phyloP scores from a whole-genome alignment of 1,140 invertebrate genomes.

The Aphidius gifuensis region DNA sequence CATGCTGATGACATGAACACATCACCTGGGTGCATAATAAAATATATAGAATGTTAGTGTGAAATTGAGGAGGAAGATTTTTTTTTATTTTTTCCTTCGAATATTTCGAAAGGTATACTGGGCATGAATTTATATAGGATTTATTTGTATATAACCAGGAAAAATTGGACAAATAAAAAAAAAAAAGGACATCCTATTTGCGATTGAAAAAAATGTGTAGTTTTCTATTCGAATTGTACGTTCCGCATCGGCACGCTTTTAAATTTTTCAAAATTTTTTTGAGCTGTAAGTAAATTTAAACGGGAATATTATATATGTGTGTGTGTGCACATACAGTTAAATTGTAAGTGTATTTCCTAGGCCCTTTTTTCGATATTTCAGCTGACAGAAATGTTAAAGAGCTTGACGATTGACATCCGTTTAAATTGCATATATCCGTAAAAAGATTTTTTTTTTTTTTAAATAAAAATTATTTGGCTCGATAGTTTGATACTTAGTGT shows the following conservation, averaged over 20 bases:
- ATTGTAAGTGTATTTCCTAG: slow-evolving; percentile 8
- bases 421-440: slow-evolving; percentile 16
- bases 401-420: slow-evolving; percentile 27
- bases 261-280: slow-evolving; percentile 28
- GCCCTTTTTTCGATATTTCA: slow-evolving; percentile 17
- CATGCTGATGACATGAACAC: slow-evolving; percentile 1
- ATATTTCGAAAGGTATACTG: slow-evolving; percentile 5
- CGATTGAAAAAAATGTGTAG: neutral
- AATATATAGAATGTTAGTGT: slow-evolving; percentile 13
- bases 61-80: slow-evolving; percentile 23
- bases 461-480: neutral
- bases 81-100: too few relatives aligned
- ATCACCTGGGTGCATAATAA: neutral
- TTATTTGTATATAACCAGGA: too few relatives aligned
- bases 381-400: slow-evolving; percentile 24
- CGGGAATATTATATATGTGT: slow-evolving; percentile 11
- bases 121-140: too few relatives aligned
- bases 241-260: slow-evolving; percentile 38
- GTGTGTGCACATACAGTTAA: slow-evolving; percentile 6
- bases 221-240: slow-evolving; percentile 29
- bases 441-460: slow-evolving; percentile 11
- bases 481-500: neutral
- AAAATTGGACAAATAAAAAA: slow-evolving; percentile 24
- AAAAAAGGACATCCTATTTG: slow-evolving; percentile 28
- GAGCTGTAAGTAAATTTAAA: neutral